Conservation (phyloP, 2,797 vertebrate genomes). For the Onychomys torridus region DNA sequence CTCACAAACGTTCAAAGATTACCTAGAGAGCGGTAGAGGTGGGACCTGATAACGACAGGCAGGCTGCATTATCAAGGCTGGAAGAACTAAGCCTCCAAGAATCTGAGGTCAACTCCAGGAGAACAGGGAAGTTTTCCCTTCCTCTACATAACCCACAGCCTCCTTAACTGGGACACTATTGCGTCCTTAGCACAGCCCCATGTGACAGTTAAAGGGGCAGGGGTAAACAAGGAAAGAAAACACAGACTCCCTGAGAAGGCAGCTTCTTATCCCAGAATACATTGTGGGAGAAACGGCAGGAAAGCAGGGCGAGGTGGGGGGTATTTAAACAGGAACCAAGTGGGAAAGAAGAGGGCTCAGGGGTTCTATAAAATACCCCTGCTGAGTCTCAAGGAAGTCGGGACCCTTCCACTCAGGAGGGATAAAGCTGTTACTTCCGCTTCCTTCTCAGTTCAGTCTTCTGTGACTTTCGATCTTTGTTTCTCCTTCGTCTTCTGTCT, state of each 20-base stretch:
- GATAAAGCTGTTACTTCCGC: not conserved
- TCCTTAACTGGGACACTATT: no score
- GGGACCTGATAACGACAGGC: not conserved
- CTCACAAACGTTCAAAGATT: not conserved
- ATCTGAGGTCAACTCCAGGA: not conserved
- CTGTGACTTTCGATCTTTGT: no score
- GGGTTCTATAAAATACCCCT: no score
- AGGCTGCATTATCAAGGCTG: not conserved
- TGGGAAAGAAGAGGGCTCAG: fast-evolving
- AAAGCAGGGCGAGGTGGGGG: no score
- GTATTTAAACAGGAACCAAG: not conserved
- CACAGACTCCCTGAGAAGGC: no score
- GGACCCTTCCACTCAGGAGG: not conserved
- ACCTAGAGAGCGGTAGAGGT: not conserved
- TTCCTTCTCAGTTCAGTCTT: not conserved
- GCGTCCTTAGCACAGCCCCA: not conserved
- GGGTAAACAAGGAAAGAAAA: not conserved
- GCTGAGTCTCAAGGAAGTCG: not conserved
- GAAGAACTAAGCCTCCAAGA: not conserved
- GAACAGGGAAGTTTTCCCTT: not conserved
- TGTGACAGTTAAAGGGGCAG: no score
- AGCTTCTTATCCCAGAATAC: not conserved
- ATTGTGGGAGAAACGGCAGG: not conserved
- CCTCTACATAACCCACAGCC: not conserved
- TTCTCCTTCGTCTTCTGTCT: not conserved